Conservation (phyloP, 2,888 invertebrate species). For the Marasmarcha lunaedactyla region DNA sequence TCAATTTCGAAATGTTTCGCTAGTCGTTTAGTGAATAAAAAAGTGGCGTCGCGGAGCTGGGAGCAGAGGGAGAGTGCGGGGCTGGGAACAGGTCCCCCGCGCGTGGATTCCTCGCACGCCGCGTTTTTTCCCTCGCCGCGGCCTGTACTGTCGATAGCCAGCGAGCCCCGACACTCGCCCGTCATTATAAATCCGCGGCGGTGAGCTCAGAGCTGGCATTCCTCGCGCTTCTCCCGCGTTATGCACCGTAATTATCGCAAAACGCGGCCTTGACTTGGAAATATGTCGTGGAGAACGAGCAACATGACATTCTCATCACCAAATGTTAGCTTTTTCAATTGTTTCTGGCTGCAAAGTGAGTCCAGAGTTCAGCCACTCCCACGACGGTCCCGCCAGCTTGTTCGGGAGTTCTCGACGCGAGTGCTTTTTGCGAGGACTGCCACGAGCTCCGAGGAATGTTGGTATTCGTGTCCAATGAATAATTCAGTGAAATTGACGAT, state of each 20-base stretch:
- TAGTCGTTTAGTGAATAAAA: constrained; percentile 56
- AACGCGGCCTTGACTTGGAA: constrained; percentile 62
- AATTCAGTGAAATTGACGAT: constrained; percentile 63
- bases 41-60: constrained; percentile 32
- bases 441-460: constrained; percentile 53
- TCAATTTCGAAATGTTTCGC: constrained; percentile 64
- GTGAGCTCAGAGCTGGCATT: constrained; percentile 63
- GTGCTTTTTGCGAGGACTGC: constrained; percentile 41
- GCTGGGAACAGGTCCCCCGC: constrained; percentile 48
- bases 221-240: constrained; percentile 55
- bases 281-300: constrained; percentile 66
- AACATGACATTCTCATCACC: constrained; percentile 71
- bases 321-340: constrained; percentile 48
- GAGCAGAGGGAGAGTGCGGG: constrained; percentile 20
- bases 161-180: constrained; percentile 44
- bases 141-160: constrained; percentile 41
- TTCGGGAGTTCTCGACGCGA: constrained; percentile 33
- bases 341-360: constrained; percentile 39
- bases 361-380: constrained; percentile 43
- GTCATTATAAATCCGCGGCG: constrained; percentile 64
- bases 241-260: constrained; percentile 67
- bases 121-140: constrained; percentile 39
- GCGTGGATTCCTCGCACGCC: constrained; percentile 44
- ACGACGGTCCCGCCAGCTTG: constrained; percentile 41
- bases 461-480: constrained; percentile 64